phyloP scores from a whole-genome alignment of 2,113 vertebrate species.

The Gopherus flavomarginatus region DNA sequence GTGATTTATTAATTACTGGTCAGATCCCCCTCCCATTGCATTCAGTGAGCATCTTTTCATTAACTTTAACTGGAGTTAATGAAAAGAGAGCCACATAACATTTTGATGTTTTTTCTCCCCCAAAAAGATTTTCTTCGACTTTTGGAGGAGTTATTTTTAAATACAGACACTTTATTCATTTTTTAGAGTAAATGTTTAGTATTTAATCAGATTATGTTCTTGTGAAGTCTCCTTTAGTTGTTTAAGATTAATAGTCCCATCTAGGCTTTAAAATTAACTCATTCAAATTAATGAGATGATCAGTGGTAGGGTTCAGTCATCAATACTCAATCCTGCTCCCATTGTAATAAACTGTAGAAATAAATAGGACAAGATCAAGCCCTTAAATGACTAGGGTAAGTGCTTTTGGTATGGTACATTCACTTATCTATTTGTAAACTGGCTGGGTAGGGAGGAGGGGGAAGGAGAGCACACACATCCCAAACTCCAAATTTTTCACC shows the following conservation, averaged over 20 bases:
- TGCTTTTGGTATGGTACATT: not conserved
- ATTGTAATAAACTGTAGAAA: not conserved
- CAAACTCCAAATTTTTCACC: not conserved
- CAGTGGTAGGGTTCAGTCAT: not conserved
- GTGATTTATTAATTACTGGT: not conserved
- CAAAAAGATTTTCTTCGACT: not conserved
- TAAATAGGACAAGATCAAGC: not conserved
- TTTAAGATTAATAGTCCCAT: not conserved
- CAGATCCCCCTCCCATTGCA: not conserved
- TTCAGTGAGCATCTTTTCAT: not conserved
- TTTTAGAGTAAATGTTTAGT: not conserved
- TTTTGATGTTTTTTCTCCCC: not conserved
- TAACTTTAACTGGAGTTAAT: not conserved
- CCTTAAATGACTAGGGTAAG: not conserved
- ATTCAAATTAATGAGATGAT: not conserved
- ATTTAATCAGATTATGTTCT: not conserved
- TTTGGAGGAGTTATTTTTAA: not conserved
- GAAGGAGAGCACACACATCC: not conserved
- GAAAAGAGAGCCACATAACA: too few relatives aligned
- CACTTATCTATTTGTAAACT: not conserved
- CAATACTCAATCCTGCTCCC: not conserved
- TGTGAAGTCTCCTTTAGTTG: not conserved
- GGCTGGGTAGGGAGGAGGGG: too few relatives aligned
- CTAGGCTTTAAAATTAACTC: not conserved
- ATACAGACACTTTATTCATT: not conserved